A percentile compares a stretch with the other conserved stretches of the same genome.
These are phyloP conservation scores for Catocala sponsa DNA, from an alignment of 2,888 invertebrate species.

Conservation along the genomic window DNA sequence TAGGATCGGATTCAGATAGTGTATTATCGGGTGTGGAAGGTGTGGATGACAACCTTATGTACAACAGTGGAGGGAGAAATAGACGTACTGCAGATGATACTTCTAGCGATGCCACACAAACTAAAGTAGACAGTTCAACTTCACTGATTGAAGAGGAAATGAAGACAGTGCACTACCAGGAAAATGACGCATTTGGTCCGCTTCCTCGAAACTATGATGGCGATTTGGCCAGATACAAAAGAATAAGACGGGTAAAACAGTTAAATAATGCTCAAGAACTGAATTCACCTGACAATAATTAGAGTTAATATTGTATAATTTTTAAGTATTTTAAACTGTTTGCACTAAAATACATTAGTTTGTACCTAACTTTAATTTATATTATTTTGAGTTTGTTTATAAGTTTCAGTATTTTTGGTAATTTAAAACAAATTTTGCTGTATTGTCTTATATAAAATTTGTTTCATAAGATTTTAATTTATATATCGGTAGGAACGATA, in stretches of 20 bases:
- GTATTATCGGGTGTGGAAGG: conserved; percentile 76
- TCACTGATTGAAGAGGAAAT: conserved; percentile 51
- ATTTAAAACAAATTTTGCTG: conserved; percentile 38
- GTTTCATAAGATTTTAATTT: conserved; percentile 20
- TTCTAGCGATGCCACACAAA: conserved; percentile 33
- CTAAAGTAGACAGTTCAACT: conserved; percentile 49
- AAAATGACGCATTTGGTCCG: conserved; percentile 73
- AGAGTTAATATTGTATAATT: conserved; percentile 33
- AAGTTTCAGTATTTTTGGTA: conserved; percentile 63
- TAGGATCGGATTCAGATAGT: conserved; percentile 78
- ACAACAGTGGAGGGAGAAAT: conserved; percentile 62
- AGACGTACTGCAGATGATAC: conserved; percentile 59
- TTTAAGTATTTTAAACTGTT: conserved; percentile 53
- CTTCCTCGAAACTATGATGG: conserved; percentile 68
- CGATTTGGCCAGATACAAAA: conserved; percentile 74
- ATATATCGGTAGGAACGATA: conserved; percentile 16
- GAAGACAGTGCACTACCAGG: conserved; percentile 63
- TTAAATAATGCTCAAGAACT: conserved; percentile 44
- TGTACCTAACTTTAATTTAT: conserved; percentile 49
- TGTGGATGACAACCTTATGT: conserved; percentile 79
- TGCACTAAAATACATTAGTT: conserved; percentile 43
- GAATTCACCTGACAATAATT: conserved; percentile 33
- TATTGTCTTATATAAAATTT: conserved; percentile 9
- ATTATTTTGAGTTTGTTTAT: conserved; percentile 57
- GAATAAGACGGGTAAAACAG: conserved; percentile 75